phyloP scores from a whole-genome alignment of 2,113 vertebrate species.

The Cyprinodon variegatus region DNA sequence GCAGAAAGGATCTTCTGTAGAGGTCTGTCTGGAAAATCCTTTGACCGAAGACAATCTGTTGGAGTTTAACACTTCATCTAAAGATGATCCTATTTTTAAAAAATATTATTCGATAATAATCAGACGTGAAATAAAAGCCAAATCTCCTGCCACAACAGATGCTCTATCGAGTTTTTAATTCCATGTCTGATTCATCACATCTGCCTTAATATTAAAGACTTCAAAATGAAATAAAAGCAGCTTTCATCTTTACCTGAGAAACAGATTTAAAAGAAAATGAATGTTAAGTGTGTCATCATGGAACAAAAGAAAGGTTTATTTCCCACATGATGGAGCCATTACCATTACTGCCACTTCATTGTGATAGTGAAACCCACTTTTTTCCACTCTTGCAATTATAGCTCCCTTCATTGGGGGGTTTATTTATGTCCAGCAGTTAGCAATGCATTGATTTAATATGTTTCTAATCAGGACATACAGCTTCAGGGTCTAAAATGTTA shows the following conservation, averaged over 20 bases:
- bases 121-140: background rate
- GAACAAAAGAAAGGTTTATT: constrained; percentile 53
- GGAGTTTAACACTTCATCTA: too few relatives aligned
- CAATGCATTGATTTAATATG: constrained; percentile 99
- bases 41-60: too few relatives aligned
- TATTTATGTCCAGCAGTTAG: constrained; percentile 89
- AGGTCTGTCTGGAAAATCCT: too few relatives aligned
- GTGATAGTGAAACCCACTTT: constrained; percentile 71
- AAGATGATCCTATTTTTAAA: too few relatives aligned
- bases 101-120: too few relatives aligned
- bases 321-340: constrained; percentile 59
- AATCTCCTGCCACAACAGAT: background rate
- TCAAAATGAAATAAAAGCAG: background rate
- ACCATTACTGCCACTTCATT: constrained; percentile 64
- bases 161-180: background rate
- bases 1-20: too few relatives aligned
- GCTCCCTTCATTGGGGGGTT: constrained; percentile 73
- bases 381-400: constrained; percentile 74
- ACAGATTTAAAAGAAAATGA: constrained; percentile 10
- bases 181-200: background rate
- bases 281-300: constrained; percentile 47
- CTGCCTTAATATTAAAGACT: background rate
- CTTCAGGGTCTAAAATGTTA: constrained; percentile 95
- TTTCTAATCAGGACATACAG: constrained; percentile 98
- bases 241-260: constrained; percentile 69